A percentile compares a stretch with the other conserved stretches of the same genome.
Conservation (phyloP, 2,113 vertebrate genomes). For the Nannobrachium achirus region DNA sequence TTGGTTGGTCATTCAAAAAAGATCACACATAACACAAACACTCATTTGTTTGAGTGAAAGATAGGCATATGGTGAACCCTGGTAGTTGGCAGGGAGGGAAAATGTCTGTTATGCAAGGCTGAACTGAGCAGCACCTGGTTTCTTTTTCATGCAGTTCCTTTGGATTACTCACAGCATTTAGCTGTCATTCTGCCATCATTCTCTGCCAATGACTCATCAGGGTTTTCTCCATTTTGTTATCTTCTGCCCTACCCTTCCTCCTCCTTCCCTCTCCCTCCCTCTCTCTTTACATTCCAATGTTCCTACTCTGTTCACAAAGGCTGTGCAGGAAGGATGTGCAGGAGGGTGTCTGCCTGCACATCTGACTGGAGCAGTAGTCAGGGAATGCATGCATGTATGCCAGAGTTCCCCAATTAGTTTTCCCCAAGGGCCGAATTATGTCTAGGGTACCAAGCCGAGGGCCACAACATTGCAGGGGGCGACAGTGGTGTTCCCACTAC, state of each 20-base stretch:
- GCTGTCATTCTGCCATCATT: constrained; percentile 35
- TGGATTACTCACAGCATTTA: constrained; percentile 26
- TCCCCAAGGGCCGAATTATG: too few species aligned
- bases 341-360: constrained; percentile 1
- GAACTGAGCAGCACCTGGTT: neutral
- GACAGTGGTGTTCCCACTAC: too few species aligned
- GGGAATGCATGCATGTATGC: constrained; percentile 8
- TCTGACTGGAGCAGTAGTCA: constrained; percentile 7
- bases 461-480: too few species aligned
- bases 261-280: neutral
- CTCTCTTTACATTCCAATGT: neutral
- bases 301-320: neutral
- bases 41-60: neutral
- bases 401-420: too few species aligned
- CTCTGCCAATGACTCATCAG: constrained; percentile 43
- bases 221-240: constrained; percentile 39
- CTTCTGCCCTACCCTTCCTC: constrained; percentile 14
- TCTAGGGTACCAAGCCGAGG: too few species aligned
- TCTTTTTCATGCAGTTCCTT: constrained; percentile 14
- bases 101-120: constrained; percentile 1
- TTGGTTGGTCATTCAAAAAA: neutral
- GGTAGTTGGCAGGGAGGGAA: neutral
- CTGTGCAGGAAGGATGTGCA: constrained; percentile 8
- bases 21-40: neutral
- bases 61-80: neutral